Percentiles rank a stretch among this genome's conserved stretches.
phyloP scores from a whole-genome alignment of 2,888 invertebrate species.

The Cryptocephalus moraei region DNA sequence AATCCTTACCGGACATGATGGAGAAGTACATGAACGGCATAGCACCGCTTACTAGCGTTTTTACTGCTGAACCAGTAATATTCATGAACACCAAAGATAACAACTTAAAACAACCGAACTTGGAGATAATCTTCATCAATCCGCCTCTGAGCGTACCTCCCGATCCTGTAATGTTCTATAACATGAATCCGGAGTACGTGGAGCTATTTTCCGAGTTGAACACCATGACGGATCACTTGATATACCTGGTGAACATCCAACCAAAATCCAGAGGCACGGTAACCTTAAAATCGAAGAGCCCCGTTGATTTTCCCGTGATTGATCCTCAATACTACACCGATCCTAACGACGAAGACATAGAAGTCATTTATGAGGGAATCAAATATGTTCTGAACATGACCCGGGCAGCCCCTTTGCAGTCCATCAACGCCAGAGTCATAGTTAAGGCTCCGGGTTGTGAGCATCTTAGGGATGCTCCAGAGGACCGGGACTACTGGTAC shows the following conservation, averaged over 20 bases:
- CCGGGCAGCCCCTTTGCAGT: conserved; percentile 48
- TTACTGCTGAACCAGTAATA: conserved; percentile 1
- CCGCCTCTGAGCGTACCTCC: background rate
- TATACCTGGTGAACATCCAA: conserved; percentile 18
- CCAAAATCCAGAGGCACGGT: conserved; percentile 24
- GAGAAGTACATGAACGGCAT: conserved; percentile 1
- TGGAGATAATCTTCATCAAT: background rate
- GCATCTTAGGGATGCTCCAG: conserved; percentile 40
- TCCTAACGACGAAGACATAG: conserved; percentile 42
- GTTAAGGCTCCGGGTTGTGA: conserved; percentile 10
- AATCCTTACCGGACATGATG: background rate
- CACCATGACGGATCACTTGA: conserved; percentile 7
- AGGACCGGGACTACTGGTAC: conserved; percentile 37
- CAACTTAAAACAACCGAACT: background rate
- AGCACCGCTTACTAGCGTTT: conserved; percentile 1
- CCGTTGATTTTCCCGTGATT: conserved; percentile 25
- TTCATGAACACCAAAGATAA: conserved; percentile 6
- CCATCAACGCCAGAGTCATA: conserved; percentile 44
- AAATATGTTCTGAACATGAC: conserved; percentile 25
- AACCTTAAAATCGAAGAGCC: conserved; percentile 21
- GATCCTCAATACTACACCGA: conserved; percentile 21
- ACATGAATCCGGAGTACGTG: background rate
- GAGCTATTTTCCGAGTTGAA: conserved; percentile 3
- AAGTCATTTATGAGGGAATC: conserved; percentile 52
- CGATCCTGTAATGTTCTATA: background rate